A percentile compares a stretch with the other conserved stretches of the same genome.
phyloP scores from a whole-genome alignment of 2,888 invertebrate species.

The Tinea semifulvella region DNA sequence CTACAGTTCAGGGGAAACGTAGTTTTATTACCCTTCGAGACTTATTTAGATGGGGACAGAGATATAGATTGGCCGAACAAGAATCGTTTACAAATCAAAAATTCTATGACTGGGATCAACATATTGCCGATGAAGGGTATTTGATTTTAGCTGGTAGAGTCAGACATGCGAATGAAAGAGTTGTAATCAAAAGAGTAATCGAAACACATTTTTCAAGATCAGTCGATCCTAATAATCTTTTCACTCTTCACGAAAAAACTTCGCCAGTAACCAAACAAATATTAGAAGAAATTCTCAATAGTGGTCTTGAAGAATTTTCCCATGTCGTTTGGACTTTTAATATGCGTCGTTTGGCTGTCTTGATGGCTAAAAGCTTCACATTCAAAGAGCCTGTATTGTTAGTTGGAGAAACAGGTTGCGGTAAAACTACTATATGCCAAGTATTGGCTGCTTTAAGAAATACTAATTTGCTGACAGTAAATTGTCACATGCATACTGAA shows the following conservation, averaged over 20 bases:
- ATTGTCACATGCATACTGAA: constrained; percentile 99
- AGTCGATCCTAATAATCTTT: constrained; percentile 75
- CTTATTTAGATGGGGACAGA: constrained; percentile 95
- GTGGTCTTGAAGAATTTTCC: constrained; percentile 65
- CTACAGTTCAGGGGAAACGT: constrained; percentile 91
- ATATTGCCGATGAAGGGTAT: constrained; percentile 96
- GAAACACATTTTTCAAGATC: constrained; percentile 81
- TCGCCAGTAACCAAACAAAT: constrained; percentile 81
- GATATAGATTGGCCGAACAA: constrained; percentile 80
- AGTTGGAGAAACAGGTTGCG: constrained; percentile 98
- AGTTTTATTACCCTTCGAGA: constrained; percentile 94
- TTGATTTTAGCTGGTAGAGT: constrained; percentile 93
- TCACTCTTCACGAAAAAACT: constrained; percentile 71
- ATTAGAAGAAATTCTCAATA: constrained; percentile 70
- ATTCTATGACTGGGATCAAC: constrained; percentile 96
- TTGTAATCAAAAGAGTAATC: constrained; percentile 81
- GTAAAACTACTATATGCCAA: constrained; percentile 96
- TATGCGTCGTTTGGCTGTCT: constrained; percentile 82
- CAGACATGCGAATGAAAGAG: constrained; percentile 81
- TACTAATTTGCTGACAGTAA: constrained; percentile 80
- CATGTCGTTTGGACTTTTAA: constrained; percentile 96
- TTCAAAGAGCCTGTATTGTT: constrained; percentile 95
- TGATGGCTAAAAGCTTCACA: constrained; percentile 84
- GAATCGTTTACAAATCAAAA: constrained; percentile 61
- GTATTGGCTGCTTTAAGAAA: constrained; percentile 76